A percentile compares a stretch with the other conserved stretches of the same genome.
phyloP scores from a whole-genome alignment of 2,888 invertebrate species.

The Metellina segmentata region DNA sequence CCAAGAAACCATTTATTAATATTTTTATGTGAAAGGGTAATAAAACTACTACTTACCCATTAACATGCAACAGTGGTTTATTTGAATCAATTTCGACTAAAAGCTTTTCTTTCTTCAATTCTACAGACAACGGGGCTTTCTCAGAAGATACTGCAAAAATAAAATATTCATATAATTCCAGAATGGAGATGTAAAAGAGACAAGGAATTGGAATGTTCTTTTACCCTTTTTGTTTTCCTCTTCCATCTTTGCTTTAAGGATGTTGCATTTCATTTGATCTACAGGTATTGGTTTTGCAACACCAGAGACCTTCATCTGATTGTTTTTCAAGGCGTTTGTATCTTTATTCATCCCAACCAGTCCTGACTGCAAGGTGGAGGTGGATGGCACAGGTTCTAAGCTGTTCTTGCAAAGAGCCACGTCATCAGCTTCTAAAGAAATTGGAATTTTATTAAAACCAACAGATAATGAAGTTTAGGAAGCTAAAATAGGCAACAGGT shows the following conservation, averaged over 20 bases:
- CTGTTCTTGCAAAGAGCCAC: conserved; percentile 53
- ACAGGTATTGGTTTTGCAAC: conserved; percentile 74
- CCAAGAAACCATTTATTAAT: no score
- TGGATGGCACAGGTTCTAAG: conserved; percentile 29
- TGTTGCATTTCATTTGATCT: conserved; percentile 78
- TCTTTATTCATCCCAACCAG: conserved; percentile 51
- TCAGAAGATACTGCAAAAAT: conserved; percentile 52
- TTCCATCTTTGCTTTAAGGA: conserved; percentile 77
- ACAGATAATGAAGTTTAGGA: no score
- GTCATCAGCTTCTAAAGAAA: conserved; percentile 38
- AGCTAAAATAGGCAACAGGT: no score
- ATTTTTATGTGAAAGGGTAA: no score
- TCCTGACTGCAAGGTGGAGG: conserved; percentile 12
- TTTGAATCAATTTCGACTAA: conserved; percentile 51
- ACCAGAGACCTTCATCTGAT: conserved; percentile 69
- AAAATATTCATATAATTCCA: not conserved
- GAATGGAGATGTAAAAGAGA: not conserved
- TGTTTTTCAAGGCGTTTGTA: conserved; percentile 71
- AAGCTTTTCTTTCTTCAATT: conserved; percentile 55
- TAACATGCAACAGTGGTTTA: conserved; percentile 26
- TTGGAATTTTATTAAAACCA: no score
- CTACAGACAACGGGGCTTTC: conserved; percentile 61
- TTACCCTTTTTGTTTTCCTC: conserved; percentile 76
- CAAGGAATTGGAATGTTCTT: not conserved
- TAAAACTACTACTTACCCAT: conserved; percentile 47